Conservation (phyloP, 2,888 invertebrate genomes). For the Microctonus aethiopoides region DNA sequence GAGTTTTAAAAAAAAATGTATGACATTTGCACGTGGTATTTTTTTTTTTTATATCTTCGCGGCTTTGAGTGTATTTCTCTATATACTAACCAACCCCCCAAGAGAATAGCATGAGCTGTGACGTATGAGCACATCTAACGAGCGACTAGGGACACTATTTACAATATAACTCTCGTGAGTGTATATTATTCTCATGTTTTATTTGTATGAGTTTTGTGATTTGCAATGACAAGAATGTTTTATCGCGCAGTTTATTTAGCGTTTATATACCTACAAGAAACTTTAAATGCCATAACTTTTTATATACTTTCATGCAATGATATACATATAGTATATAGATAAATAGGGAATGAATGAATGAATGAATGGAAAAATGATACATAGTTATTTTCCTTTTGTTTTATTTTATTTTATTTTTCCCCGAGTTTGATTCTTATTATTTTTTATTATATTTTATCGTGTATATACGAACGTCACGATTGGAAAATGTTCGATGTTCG, state of each 20-base stretch:
- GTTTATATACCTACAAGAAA: background rate
- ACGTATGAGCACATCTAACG: constrained; percentile 17
- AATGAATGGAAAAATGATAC: background rate
- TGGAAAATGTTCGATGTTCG: constrained; percentile 14
- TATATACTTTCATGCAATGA: background rate
- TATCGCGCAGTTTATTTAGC: background rate
- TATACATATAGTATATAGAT: background rate
- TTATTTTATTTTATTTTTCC: background rate
- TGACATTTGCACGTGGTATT: background rate
- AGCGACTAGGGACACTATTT: constrained; percentile 25
- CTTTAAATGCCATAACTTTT: background rate
- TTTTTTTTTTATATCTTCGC: background rate
- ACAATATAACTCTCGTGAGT: constrained; percentile 8
- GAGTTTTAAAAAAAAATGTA: background rate
- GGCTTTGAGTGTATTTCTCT: background rate
- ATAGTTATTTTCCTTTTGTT: background rate
- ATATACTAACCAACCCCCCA: background rate
- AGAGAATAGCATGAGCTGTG: constrained; percentile 16
- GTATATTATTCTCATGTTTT: background rate
- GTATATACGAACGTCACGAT: background rate
- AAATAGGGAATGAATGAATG: too few relatives aligned
- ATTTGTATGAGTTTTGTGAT: constrained; percentile 6
- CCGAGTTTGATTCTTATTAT: background rate
- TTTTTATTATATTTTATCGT: constrained; percentile 1
- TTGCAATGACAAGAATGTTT: background rate